Conservation (phyloP, 2,888 invertebrate genomes). For the Pheosia gnoma region DNA sequence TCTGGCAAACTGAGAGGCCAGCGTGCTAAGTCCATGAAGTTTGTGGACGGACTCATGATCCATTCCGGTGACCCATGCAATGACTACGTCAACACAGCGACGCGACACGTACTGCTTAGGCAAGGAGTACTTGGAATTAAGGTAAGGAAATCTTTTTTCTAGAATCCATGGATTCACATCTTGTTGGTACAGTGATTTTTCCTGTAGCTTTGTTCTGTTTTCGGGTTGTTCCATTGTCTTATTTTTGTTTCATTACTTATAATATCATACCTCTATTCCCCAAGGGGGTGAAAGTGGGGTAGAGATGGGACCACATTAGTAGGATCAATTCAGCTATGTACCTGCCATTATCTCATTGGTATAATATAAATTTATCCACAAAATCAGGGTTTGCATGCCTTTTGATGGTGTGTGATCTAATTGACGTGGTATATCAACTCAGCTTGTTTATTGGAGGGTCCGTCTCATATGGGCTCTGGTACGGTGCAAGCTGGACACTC, state of each 20-base stretch:
- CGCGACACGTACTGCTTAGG: constrained; percentile 97
- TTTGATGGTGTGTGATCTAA: constrained; percentile 67
- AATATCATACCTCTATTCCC: too few species aligned
- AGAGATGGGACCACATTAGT: too few species aligned
- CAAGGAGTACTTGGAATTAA: constrained; percentile 92
- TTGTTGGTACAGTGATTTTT: too few species aligned
- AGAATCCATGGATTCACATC: too few species aligned
- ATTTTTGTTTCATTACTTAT: too few species aligned
- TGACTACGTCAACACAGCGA: constrained; percentile 99
- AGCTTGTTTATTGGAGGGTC: constrained; percentile 77
- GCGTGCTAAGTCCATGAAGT: constrained; percentile 99
- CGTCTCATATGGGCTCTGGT: constrained; percentile 69
- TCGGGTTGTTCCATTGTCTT: too few species aligned
- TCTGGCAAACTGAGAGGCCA: constrained; percentile 99
- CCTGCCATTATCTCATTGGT: too few species aligned
- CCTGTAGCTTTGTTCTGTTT: too few species aligned
- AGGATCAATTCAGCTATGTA: too few species aligned
- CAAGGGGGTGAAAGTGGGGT: too few species aligned
- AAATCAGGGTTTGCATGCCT: constrained; percentile 73
- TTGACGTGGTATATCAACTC: constrained; percentile 71
- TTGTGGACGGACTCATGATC: constrained; percentile 99
- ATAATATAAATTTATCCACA: constrained; percentile 51
- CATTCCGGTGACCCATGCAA: constrained; percentile 99
- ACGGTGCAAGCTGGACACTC: constrained; percentile 71
- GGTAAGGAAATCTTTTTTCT: constrained; percentile 74